Percentiles rank a stretch among this genome's conserved stretches.
Conservation (phyloP, 2,113 vertebrate genomes). For the Melanotaenia duboulayi region DNA sequence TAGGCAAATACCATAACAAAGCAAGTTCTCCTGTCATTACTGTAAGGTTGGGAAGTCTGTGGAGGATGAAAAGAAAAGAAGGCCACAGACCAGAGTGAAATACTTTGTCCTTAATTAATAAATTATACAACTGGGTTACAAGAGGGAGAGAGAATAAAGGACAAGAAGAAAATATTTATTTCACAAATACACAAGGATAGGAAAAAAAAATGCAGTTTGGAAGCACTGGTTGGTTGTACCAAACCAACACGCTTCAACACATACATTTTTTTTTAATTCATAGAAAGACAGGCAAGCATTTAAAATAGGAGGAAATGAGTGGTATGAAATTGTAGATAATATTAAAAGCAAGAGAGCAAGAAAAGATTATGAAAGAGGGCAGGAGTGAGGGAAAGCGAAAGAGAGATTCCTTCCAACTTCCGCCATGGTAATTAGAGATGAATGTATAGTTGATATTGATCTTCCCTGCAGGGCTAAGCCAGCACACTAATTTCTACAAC, state of each 20-base stretch:
- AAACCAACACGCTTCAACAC: not conserved
- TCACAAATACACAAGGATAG: slow-evolving; percentile 26
- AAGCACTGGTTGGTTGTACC: slow-evolving; percentile 18
- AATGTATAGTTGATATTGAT: slow-evolving; percentile 77
- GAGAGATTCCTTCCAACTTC: slow-evolving; percentile 41
- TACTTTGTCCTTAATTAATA: slow-evolving; percentile 30
- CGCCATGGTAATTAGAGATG: slow-evolving; percentile 72
- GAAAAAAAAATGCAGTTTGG: slow-evolving; percentile 12
- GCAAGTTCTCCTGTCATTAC: not conserved
- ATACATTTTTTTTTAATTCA: slow-evolving; percentile 4
- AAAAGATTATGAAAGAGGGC: not conserved
- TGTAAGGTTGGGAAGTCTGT: slow-evolving; percentile 6
- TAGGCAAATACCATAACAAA: slow-evolving; percentile 36
- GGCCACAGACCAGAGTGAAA: slow-evolving; percentile 16
- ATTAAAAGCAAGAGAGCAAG: slow-evolving; percentile 11
- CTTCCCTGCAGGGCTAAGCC: slow-evolving; percentile 66
- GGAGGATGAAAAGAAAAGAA: slow-evolving; percentile 31
- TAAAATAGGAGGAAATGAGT: not conserved
- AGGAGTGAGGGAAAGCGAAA: slow-evolving; percentile 1
- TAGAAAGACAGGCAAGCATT: slow-evolving; percentile 4
- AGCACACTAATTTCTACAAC: slow-evolving; percentile 66
- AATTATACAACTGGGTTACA: slow-evolving; percentile 27
- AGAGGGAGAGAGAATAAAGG: not conserved
- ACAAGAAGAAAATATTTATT: slow-evolving; percentile 6
- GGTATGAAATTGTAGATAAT: not conserved